Conservation (phyloP, 2,113 vertebrate species). For the Sturnus vulgaris region DNA sequence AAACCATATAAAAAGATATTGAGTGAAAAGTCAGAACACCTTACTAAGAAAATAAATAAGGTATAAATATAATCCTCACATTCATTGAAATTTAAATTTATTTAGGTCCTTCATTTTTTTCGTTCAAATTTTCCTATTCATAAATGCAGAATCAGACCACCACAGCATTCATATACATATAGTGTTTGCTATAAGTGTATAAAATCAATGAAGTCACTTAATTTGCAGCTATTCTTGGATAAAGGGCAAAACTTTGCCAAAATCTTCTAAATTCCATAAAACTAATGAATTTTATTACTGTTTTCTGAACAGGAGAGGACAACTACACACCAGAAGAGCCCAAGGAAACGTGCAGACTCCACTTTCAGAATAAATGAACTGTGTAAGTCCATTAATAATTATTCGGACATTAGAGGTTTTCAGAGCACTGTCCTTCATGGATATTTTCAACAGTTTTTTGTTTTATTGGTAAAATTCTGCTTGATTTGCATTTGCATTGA, state of each 20-base stretch:
- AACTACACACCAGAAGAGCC: not conserved
- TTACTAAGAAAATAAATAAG: not conserved
- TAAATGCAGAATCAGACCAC: not conserved
- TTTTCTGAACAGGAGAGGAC: not conserved
- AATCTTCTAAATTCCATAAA: not conserved
- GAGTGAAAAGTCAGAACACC: rapidly evolving
- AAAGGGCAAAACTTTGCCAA: not conserved
- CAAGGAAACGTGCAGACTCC: not conserved
- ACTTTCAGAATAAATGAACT: not conserved
- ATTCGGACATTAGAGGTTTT: not conserved
- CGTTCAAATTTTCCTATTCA: not conserved
- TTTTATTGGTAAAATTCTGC: not conserved
- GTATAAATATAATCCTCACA: not conserved
- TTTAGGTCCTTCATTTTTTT: not conserved
- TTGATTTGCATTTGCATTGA: not conserved
- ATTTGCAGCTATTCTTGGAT: not conserved
- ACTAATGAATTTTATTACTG: not conserved
- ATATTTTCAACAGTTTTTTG: not conserved
- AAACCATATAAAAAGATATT: not conserved
- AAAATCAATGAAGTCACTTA: not conserved
- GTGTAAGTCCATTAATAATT: not conserved
- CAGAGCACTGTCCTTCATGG: not conserved
- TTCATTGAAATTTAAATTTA: not conserved
- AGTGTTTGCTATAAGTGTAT: not conserved
- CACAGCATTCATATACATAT: not conserved